Conservation (phyloP, 2,113 vertebrate species). For the Apodemus sylvaticus region DNA sequence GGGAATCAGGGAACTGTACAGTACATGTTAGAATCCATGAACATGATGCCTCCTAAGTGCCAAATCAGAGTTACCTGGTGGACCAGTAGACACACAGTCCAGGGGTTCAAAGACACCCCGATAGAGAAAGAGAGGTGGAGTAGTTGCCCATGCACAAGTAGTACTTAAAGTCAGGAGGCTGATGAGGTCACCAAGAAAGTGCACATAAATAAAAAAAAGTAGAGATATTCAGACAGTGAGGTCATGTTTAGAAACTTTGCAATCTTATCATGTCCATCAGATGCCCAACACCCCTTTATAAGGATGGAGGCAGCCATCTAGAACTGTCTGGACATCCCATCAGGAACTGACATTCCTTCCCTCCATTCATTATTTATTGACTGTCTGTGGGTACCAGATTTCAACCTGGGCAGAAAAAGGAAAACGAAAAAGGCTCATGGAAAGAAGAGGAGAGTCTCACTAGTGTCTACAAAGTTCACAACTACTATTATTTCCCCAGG, state of each 20-base stretch:
- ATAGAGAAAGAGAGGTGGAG: conserved; percentile 28
- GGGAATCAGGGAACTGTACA: neutral
- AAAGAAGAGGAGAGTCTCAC: neutral
- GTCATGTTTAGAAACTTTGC: conserved; percentile 69
- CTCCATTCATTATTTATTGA: conserved; percentile 1
- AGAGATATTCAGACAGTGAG: conserved; percentile 78
- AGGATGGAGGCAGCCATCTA: neutral
- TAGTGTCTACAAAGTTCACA: neutral
- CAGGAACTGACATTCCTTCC: conserved; percentile 6
- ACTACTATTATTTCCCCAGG: neutral
- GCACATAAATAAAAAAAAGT: conserved; percentile 75
- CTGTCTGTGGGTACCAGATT: neutral
- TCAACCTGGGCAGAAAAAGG: neutral
- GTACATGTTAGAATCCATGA: neutral
- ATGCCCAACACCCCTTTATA: conserved; percentile 57
- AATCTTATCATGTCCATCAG: conserved; percentile 66
- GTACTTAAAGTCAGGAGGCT: conserved; percentile 57
- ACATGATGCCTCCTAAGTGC: neutral
- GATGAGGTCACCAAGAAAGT: conserved; percentile 74
- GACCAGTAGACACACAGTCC: neutral
- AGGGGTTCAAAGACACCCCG: neutral
- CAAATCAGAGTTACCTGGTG: neutral
- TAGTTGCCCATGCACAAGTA: neutral
- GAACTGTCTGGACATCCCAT: conserved; percentile 23
- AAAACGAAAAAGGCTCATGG: neutral